These are phyloP conservation scores for Ephialtes manifestator DNA, from an alignment of 2,888 invertebrate species.

Conservation along the genomic window DNA sequence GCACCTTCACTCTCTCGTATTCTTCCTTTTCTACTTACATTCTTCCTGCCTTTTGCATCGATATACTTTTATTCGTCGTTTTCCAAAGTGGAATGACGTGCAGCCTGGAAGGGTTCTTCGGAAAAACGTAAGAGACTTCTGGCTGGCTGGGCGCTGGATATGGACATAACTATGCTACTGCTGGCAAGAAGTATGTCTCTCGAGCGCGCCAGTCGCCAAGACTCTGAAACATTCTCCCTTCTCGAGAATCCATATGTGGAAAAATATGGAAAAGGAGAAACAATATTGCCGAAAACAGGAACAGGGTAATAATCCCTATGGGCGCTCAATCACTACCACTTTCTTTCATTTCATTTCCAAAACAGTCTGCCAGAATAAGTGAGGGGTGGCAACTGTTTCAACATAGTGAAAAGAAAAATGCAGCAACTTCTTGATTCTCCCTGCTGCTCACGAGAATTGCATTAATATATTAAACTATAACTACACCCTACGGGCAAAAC, in stretches of 20 bases:
- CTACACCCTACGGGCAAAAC: constrained; percentile 21
- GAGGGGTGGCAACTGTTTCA: neutral
- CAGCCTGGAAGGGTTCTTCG: constrained; percentile 58
- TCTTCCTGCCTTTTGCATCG: constrained; percentile 44
- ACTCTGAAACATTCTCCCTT: constrained; percentile 16
- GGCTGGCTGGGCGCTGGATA: constrained; percentile 45
- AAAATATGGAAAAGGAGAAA: constrained; percentile 9
- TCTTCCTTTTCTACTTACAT: constrained; percentile 49
- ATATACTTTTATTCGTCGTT: constrained; percentile 49
- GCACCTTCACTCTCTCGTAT: constrained; percentile 68
- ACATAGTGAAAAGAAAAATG: constrained; percentile 12
- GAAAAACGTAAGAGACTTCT: constrained; percentile 58
- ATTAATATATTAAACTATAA: constrained; percentile 49
- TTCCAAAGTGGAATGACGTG: constrained; percentile 22
- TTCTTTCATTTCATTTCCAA: neutral
- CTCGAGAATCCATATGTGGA: constrained; percentile 25
- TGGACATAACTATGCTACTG: neutral
- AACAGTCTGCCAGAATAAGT: neutral
- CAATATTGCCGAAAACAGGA: constrained; percentile 16
- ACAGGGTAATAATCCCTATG: constrained; percentile 36
- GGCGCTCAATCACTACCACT: constrained; percentile 29
- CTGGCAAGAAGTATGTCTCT: constrained; percentile 14
- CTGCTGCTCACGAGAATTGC: constrained; percentile 22
- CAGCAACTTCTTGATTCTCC: constrained; percentile 21
- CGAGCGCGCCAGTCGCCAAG: constrained; percentile 39